These are phyloP conservation scores for Meteorus cinctellus DNA, from an alignment of 2,888 invertebrate species.

Conservation along the genomic window DNA sequence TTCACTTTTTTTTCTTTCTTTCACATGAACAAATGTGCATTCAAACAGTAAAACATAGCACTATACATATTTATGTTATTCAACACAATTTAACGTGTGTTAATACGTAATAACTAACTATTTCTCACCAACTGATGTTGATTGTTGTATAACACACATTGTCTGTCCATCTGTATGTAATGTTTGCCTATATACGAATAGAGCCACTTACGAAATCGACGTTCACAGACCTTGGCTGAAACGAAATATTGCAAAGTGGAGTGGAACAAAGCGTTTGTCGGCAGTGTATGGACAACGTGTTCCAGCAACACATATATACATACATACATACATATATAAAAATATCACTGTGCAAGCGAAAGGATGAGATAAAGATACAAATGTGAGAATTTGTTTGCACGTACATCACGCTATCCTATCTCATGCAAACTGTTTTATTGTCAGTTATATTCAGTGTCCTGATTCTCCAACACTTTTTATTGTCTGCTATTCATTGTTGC, in stretches of 20 bases:
- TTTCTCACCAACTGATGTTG: neutral
- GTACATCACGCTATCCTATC: neutral
- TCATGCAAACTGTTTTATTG: conserved; percentile 1
- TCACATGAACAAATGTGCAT: neutral
- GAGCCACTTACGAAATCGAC: conserved; percentile 40
- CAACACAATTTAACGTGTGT: conserved; percentile 12
- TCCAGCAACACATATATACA: neutral
- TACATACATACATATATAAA: neutral
- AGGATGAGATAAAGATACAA: conserved; percentile 8
- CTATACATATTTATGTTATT: neutral
- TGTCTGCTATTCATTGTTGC: too few species aligned
- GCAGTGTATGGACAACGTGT: conserved; percentile 1
- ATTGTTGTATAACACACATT: conserved; percentile 23
- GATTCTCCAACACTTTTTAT: neutral
- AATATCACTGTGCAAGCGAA: conserved; percentile 3
- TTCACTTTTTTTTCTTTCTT: neutral
- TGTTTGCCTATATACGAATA: neutral
- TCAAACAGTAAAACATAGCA: conserved; percentile 2
- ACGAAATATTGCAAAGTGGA: conserved; percentile 46
- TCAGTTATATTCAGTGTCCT: neutral
- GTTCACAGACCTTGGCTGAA: conserved; percentile 42
- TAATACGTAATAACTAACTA: neutral
- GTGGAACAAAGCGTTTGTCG: conserved; percentile 39
- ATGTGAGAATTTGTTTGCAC: neutral
- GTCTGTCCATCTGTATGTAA: conserved; percentile 15